These are phyloP conservation scores for Adrianichthys oophorus DNA, from an alignment of 2,797 vertebrate genomes.

Conservation along the genomic window DNA sequence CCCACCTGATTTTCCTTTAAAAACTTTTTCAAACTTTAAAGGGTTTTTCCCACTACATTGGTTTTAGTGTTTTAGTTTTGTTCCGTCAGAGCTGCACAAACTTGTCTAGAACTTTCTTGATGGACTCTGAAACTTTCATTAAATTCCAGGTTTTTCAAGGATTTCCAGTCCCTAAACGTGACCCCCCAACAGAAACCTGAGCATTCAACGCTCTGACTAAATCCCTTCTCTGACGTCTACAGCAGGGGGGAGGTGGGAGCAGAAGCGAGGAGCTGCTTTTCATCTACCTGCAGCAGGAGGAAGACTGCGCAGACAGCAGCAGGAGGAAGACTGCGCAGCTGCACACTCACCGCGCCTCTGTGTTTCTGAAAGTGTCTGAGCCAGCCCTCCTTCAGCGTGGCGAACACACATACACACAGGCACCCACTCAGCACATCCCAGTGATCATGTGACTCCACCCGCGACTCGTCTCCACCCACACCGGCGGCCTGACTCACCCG, in stretches of 20 bases:
- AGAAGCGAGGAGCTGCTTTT: neutral
- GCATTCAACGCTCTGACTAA: too few species aligned
- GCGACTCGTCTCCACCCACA: conserved; percentile 86
- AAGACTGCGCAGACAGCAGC: neutral
- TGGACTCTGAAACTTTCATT: too few species aligned
- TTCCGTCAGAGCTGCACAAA: too few species aligned
- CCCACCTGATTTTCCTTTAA: too few species aligned
- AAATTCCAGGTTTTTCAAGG: too few species aligned
- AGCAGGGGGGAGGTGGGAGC: neutral
- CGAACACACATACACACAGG: conserved; percentile 18
- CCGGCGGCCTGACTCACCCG: conserved; percentile 81
- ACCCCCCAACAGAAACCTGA: too few species aligned
- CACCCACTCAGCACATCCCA: neutral
- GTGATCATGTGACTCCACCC: conserved; percentile 71
- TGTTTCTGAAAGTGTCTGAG: conserved; percentile 78
- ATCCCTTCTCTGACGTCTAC: neutral
- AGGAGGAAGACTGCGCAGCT: conserved; percentile 17
- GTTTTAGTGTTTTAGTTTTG: too few species aligned
- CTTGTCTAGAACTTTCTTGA: too few species aligned
- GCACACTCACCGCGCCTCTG: conserved; percentile 80
- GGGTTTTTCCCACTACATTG: too few species aligned
- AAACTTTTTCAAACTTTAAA: too few species aligned
- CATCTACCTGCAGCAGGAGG: conserved; percentile 9
- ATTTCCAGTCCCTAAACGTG: too few species aligned
- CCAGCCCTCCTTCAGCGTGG: conserved; percentile 81